phyloP scores from a whole-genome alignment of 1,140 invertebrate genomes.

The Eupeodes corollae region DNA sequence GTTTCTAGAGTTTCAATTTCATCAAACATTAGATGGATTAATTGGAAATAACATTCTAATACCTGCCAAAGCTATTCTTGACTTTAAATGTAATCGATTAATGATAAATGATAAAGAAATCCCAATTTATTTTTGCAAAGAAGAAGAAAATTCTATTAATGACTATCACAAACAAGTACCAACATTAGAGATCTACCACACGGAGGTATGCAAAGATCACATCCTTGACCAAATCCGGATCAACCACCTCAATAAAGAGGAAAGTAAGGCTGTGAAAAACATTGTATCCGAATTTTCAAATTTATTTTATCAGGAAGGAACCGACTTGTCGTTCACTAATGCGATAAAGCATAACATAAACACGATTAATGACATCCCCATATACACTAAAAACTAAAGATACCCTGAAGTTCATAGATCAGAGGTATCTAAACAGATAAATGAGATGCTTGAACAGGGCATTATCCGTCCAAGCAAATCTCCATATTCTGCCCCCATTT shows the following conservation, averaged over 20 bases:
- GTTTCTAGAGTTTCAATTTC: too few species aligned
- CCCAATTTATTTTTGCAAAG: too few species aligned
- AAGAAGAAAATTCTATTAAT: too few species aligned
- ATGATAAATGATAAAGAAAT: too few species aligned
- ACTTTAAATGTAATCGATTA: too few species aligned
- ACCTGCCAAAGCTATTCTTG: too few species aligned
- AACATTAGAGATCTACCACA: too few species aligned
- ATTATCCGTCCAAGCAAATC: constrained; percentile 16
- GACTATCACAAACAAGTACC: too few species aligned
- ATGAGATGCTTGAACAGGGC: constrained; percentile 21
- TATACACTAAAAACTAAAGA: constrained; percentile 18
- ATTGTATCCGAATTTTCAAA: neutral
- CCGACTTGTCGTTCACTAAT: constrained; percentile 12
- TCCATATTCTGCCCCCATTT: constrained; percentile 15
- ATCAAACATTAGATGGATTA: too few species aligned
- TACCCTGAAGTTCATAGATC: constrained; percentile 23
- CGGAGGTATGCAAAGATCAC: too few species aligned
- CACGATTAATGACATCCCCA: constrained; percentile 10
- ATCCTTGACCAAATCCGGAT: neutral
- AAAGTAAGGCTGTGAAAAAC: neutral
- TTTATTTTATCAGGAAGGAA: constrained; percentile 14
- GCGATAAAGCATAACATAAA: constrained; percentile 23
- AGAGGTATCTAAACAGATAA: constrained; percentile 19
- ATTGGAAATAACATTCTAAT: too few species aligned
- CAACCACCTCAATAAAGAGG: neutral